Evolutionary conservation across 2,113 vertebrate species (phyloP).

Genomic region (Athene noctua): DNA sequence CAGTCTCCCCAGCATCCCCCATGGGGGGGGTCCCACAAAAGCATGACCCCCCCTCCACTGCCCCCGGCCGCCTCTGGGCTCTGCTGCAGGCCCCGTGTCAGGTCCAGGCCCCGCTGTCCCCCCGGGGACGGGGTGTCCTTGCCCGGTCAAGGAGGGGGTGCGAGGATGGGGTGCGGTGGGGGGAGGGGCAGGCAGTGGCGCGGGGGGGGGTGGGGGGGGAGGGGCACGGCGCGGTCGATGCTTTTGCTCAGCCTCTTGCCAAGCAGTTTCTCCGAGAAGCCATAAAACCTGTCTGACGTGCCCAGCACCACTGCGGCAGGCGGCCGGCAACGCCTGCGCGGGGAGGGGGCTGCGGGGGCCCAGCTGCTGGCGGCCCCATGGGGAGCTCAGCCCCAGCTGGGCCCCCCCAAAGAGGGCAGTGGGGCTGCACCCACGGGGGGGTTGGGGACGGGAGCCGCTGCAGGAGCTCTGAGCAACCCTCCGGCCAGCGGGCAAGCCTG

Average conservation of each 20-base stretch:
- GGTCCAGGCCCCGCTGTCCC: fast-evolving
- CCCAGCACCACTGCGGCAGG: constrained; percentile 42
- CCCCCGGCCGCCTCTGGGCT: background rate
- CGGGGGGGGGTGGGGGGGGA: background rate
- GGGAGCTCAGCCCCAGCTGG: background rate
- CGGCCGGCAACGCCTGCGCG: background rate
- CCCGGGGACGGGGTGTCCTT: background rate
- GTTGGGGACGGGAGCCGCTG: background rate
- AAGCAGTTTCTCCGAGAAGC: constrained; percentile 27
- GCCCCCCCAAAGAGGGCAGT: background rate
- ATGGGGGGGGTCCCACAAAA: background rate
- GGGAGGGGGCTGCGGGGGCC: background rate
- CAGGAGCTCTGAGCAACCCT: background rate
- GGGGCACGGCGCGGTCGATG: background rate
- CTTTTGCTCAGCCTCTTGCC: constrained; percentile 14
- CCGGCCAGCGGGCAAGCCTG: background rate
- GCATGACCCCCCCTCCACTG: background rate
- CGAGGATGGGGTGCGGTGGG: background rate
- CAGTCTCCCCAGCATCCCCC: background rate
- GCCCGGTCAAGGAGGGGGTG: background rate
- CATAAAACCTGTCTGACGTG: constrained; percentile 58
- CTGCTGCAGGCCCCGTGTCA: fast-evolving
- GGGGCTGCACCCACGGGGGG: background rate
- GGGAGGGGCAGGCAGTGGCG: background rate
- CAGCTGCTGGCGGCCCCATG: fast-evolving